phyloP scores from a whole-genome alignment of 2,888 invertebrate genomes.

The Rosalia funebris region DNA sequence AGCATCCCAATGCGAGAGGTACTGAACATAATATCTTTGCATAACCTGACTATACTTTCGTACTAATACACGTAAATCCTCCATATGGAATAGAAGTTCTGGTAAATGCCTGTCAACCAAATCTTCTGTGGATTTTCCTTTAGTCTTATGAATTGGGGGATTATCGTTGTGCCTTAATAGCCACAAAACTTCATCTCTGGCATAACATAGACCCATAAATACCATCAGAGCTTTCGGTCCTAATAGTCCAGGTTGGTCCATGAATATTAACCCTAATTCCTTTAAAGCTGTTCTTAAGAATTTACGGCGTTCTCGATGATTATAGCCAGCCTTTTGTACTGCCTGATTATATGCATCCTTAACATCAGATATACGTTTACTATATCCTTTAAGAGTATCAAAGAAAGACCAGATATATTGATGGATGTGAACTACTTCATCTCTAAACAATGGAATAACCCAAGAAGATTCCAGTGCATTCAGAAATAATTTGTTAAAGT shows the following conservation, averaged over 20 bases:
- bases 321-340: constrained; percentile 87
- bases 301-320: constrained; percentile 95
- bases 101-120: constrained; percentile 95
- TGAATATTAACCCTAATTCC: constrained; percentile 92
- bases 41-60: constrained; percentile 83
- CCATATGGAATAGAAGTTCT: constrained; percentile 97
- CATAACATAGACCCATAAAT: constrained; percentile 94
- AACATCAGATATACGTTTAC: constrained; percentile 92
- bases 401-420: constrained; percentile 92
- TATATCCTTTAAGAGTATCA: constrained; percentile 93
- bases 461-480: constrained; percentile 92
- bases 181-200: constrained; percentile 98
- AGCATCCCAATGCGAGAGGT: constrained; percentile 95
- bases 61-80: constrained; percentile 93
- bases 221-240: constrained; percentile 97
- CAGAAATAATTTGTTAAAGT: constrained; percentile 89
- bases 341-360: constrained; percentile 94
- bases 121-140: constrained; percentile 88
- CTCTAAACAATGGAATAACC: constrained; percentile 93
- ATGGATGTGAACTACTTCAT: constrained; percentile 97
- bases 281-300: constrained; percentile 95
- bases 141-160: constrained; percentile 87
- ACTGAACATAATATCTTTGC: constrained; percentile 97
- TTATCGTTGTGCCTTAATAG: constrained; percentile 95
- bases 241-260: constrained; percentile 96